Evolutionary conservation across 2,888 invertebrate genomes (phyloP).

Genomic region (Polyommatus icarus): DNA sequence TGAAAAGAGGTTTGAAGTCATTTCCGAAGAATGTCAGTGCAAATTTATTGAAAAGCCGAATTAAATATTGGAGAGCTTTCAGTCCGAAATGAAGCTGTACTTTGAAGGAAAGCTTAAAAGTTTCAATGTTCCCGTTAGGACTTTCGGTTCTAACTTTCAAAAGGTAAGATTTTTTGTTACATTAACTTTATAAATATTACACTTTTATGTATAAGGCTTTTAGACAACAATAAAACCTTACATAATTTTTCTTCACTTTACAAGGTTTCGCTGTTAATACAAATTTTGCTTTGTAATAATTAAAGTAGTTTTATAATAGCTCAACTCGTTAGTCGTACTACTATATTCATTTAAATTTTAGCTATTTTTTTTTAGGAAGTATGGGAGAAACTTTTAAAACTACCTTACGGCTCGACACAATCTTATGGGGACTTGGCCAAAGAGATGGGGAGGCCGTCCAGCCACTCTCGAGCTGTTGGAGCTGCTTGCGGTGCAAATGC

Average conservation of each 20-base stretch:
- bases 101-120: conserved; percentile 59
- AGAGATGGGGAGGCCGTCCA: conserved; percentile 56
- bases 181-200: background rate
- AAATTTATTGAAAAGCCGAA: conserved; percentile 53
- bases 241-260: too few relatives aligned
- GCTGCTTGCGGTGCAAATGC: conserved; percentile 69
- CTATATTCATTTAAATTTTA: background rate
- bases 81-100: conserved; percentile 54
- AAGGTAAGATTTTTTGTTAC: conserved; percentile 51
- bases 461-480: conserved; percentile 66
- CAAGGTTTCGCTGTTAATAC: too few relatives aligned
- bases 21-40: conserved; percentile 52
- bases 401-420: conserved; percentile 65
- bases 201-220: background rate
- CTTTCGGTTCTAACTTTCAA: conserved; percentile 68
- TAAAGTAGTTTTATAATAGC: too few relatives aligned
- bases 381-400: conserved; percentile 60
- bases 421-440: conserved; percentile 67
- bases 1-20: conserved; percentile 52
- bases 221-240: too few relatives aligned
- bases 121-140: conserved; percentile 63
- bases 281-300: too few relatives aligned
- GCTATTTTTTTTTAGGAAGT: conserved; percentile 52
- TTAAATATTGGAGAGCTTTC: conserved; percentile 50
- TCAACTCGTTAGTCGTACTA: too few relatives aligned